Evolutionary conservation across 2,888 invertebrate genomes (phyloP).

Genomic region (Celastrina argiolus): DNA sequence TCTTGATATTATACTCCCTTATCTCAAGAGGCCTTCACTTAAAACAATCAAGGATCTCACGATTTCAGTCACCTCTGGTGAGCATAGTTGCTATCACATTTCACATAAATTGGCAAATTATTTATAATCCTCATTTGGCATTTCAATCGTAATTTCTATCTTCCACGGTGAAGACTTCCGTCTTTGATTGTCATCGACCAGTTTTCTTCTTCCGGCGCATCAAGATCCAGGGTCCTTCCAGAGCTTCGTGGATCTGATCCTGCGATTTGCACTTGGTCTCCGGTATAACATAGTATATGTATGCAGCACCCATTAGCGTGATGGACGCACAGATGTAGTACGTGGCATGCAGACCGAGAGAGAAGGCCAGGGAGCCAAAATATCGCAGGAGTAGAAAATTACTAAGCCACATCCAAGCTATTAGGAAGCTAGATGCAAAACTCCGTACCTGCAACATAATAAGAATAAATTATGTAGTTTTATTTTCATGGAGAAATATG

Average conservation of each 20-base stretch:
- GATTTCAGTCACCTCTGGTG: constrained; percentile 3
- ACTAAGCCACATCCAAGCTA: constrained; percentile 71
- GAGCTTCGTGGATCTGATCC: constrained; percentile 53
- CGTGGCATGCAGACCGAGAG: constrained; percentile 60
- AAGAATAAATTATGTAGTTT: not conserved
- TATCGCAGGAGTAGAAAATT: constrained; percentile 66
- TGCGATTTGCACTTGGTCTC: constrained; percentile 63
- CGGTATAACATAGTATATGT: constrained; percentile 51
- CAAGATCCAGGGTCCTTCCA: constrained; percentile 55
- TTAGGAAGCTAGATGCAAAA: constrained; percentile 64
- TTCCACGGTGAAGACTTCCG: constrained; percentile 41
- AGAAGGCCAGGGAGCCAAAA: constrained; percentile 56
- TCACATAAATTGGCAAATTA: constrained; percentile 7
- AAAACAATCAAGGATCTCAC: not conserved
- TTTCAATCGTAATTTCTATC: constrained; percentile 29
- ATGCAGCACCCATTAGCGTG: constrained; percentile 59
- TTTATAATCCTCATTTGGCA: constrained; percentile 7
- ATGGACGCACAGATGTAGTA: constrained; percentile 64
- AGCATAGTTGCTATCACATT: not conserved
- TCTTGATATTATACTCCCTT: not conserved
- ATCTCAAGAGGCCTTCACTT: not conserved
- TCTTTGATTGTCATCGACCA: constrained; percentile 52
- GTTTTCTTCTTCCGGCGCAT: constrained; percentile 41
- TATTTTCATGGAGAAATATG: too few species aligned
- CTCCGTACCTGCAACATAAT: constrained; percentile 53